Evolutionary conservation across 2,113 vertebrate genomes (phyloP).

Genomic region (Podarcis raffonei): DNA sequence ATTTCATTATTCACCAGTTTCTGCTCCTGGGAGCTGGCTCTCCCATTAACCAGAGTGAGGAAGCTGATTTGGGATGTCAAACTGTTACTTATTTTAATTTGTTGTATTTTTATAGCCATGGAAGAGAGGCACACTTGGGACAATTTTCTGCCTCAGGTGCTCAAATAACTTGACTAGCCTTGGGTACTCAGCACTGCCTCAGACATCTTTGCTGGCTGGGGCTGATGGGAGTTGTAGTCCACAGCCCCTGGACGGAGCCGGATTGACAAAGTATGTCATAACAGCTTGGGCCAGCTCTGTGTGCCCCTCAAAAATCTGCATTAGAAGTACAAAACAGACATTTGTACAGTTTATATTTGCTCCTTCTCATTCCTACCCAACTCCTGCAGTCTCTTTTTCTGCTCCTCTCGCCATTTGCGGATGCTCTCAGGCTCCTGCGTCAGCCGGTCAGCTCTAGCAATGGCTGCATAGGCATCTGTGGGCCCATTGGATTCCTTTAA

Average conservation of each 20-base stretch:
- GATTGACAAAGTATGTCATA: not conserved
- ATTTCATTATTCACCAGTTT: not conserved
- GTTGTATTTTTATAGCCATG: too few species aligned
- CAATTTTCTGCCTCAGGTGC: too few species aligned
- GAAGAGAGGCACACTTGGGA: too few species aligned
- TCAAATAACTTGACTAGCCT: too few species aligned
- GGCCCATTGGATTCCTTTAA: conserved; percentile 89
- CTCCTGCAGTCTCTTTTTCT: conserved; percentile 90
- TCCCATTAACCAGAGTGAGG: too few species aligned
- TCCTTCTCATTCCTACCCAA: conserved; percentile 78
- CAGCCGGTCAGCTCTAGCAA: conserved; percentile 90
- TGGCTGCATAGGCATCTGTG: conserved; percentile 89
- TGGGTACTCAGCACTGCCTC: too few species aligned
- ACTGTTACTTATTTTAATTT: too few species aligned
- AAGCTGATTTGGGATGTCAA: too few species aligned
- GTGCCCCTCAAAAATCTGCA: not conserved
- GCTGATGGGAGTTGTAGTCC: too few species aligned
- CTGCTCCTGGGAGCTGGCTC: not conserved
- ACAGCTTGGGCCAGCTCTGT: not conserved
- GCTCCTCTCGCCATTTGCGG: conserved; percentile 97
- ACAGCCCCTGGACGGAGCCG: too few species aligned
- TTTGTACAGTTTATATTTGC: not conserved
- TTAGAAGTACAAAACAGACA: not conserved
- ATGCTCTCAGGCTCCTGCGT: conserved; percentile 97
- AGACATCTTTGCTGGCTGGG: too few species aligned